Percentiles rank a stretch among this genome's conserved stretches.
These are phyloP conservation scores for Dicrurus megarhynchus DNA, from an alignment of 2,113 vertebrate species.

Conservation along the genomic window DNA sequence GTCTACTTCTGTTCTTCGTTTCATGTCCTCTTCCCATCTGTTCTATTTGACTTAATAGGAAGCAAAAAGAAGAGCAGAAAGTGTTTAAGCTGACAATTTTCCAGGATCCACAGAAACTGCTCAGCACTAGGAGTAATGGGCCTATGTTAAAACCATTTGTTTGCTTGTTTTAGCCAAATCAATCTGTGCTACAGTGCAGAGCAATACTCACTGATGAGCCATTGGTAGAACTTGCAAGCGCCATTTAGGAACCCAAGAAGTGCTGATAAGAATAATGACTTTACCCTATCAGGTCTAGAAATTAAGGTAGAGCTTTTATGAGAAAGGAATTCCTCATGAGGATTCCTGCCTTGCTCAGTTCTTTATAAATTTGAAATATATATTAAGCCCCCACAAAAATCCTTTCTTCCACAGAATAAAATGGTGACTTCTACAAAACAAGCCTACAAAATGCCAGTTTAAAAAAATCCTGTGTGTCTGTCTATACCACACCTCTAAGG, in stretches of 20 bases:
- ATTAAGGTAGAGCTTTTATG: not conserved
- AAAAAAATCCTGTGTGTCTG: not conserved
- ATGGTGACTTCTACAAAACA: not conserved
- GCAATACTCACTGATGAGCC: not conserved
- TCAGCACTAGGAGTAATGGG: not conserved
- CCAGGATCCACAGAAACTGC: not conserved
- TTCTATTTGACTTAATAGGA: conserved; percentile 30
- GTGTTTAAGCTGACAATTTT: not conserved
- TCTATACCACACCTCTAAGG: not conserved
- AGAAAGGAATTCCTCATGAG: not conserved
- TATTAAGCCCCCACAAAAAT: not conserved
- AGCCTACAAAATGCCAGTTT: not conserved
- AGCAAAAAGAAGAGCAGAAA: not conserved
- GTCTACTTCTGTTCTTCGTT: conserved; percentile 44
- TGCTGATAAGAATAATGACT: not conserved
- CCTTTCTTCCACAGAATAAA: not conserved
- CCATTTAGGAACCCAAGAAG: not conserved
- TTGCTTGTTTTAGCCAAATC: not conserved
- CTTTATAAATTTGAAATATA: not conserved
- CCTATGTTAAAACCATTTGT: not conserved
- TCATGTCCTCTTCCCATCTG: conserved; percentile 32
- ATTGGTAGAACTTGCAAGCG: not conserved
- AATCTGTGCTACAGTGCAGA: not conserved
- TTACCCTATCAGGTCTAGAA: not conserved
- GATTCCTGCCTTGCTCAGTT: not conserved